phyloP scores from a whole-genome alignment of 1,140 invertebrate species.

The Zeugodacus cucurbitae region DNA sequence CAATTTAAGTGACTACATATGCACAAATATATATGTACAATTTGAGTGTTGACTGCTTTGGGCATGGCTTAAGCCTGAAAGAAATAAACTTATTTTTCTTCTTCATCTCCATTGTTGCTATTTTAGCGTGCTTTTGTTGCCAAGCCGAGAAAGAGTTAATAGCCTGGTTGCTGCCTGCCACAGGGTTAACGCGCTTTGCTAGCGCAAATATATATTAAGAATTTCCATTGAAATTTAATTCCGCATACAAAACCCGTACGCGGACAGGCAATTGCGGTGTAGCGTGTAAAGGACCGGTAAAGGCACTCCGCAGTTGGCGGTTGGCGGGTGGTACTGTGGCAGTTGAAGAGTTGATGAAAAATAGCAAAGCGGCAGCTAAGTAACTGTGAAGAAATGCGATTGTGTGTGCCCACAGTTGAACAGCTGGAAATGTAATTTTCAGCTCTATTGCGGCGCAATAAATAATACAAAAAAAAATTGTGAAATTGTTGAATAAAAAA shows the following conservation, averaged over 20 bases:
- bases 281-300: background rate
- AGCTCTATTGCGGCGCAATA: constrained; percentile 5
- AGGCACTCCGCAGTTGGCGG: background rate
- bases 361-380: background rate
- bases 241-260: background rate
- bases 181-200: background rate
- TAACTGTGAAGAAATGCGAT: background rate
- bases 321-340: background rate
- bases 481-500: background rate
- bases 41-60: background rate
- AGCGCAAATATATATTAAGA: background rate
- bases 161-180: background rate
- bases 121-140: background rate
- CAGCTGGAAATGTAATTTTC: constrained; percentile 12
- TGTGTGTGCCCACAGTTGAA: background rate
- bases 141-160: background rate
- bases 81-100: background rate
- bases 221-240: constrained; percentile 24
- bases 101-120: background rate
- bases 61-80: background rate
- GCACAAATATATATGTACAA: background rate
- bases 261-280: background rate
- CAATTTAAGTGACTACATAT: background rate
- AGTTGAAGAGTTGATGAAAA: background rate
- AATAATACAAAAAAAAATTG: background rate